These are phyloP conservation scores for Stenodera caucasica DNA, from an alignment of 2,888 invertebrate genomes.

Conservation along the genomic window DNA sequence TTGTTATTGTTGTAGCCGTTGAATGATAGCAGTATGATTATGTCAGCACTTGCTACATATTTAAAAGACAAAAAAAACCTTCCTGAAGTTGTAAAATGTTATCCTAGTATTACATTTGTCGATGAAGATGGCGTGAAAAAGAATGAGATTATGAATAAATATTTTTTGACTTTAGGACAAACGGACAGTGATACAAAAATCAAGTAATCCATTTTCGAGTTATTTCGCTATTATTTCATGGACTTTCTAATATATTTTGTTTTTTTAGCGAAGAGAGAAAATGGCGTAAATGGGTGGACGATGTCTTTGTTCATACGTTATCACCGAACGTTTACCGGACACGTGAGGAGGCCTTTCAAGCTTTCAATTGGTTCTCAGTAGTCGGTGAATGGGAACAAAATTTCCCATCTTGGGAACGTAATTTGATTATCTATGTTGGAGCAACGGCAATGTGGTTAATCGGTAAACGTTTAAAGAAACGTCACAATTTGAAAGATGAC, in stretches of 20 bases:
- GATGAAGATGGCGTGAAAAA: conserved; percentile 70
- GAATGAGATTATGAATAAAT: conserved; percentile 82
- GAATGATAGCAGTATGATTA: conserved; percentile 91
- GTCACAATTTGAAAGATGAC: conserved; percentile 84
- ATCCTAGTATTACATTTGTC: conserved; percentile 70
- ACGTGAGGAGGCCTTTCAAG: conserved; percentile 78
- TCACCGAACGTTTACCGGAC: conserved; percentile 97
- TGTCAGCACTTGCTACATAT: conserved; percentile 83
- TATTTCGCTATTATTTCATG: conserved; percentile 9
- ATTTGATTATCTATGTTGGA: conserved; percentile 87
- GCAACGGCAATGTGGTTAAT: conserved; percentile 93
- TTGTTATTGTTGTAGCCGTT: conserved; percentile 66
- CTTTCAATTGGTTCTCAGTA: conserved; percentile 92
- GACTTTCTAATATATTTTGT: conserved; percentile 14
- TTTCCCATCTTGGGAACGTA: conserved; percentile 84
- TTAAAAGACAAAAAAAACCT: conserved; percentile 67
- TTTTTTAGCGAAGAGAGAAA: conserved; percentile 81
- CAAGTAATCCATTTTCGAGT: conserved; percentile 59
- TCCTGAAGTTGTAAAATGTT: conserved; percentile 72
- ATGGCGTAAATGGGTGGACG: conserved; percentile 96
- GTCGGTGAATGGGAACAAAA: conserved; percentile 90
- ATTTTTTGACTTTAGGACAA: conserved; percentile 80
- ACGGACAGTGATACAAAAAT: conserved; percentile 61
- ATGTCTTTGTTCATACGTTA: conserved; percentile 84
- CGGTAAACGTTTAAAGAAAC: conserved; percentile 83